These are phyloP conservation scores for Sarcophaga rosellei DNA, from an alignment of 2,888 invertebrate species.

Conservation along the genomic window DNA sequence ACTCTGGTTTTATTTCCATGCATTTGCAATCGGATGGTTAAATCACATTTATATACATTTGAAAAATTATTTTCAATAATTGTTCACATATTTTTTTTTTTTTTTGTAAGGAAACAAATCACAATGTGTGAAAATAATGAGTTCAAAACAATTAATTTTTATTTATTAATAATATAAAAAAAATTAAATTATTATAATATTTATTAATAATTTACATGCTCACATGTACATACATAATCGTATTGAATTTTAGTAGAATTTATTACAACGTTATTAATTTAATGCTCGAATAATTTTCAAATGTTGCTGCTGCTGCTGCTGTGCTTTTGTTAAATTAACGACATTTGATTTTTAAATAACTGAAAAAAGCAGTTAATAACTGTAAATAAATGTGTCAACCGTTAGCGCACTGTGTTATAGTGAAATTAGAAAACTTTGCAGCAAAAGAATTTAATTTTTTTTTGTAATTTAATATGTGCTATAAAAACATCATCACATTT, in stretches of 20 bases:
- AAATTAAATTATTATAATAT: not conserved
- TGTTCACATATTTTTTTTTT: not conserved
- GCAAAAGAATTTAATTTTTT: not conserved
- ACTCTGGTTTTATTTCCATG: slow-evolving; percentile 2
- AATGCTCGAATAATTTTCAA: slow-evolving; percentile 32
- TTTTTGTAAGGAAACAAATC: slow-evolving; percentile 43
- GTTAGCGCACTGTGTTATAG: not conserved
- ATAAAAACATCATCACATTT: no score
- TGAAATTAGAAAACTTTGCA: not conserved
- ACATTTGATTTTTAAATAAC: not conserved
- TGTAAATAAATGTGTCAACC: not conserved
- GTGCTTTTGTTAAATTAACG: not conserved
- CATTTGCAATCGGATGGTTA: slow-evolving; percentile 25
- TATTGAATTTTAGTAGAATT: not conserved
- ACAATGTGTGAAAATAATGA: slow-evolving; percentile 47
- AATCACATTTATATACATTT: not conserved
- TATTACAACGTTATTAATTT: slow-evolving; percentile 17
- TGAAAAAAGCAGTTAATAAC: not conserved
- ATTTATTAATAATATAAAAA: not conserved
- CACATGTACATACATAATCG: not conserved
- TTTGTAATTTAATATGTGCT: no score
- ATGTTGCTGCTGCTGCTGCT: not conserved
- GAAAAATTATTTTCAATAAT: not conserved
- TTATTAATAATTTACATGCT: not conserved
- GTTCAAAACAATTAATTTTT: slow-evolving; percentile 31